Conservation (phyloP, 2,797 vertebrate genomes). For the Hemibagrus guttatus region DNA sequence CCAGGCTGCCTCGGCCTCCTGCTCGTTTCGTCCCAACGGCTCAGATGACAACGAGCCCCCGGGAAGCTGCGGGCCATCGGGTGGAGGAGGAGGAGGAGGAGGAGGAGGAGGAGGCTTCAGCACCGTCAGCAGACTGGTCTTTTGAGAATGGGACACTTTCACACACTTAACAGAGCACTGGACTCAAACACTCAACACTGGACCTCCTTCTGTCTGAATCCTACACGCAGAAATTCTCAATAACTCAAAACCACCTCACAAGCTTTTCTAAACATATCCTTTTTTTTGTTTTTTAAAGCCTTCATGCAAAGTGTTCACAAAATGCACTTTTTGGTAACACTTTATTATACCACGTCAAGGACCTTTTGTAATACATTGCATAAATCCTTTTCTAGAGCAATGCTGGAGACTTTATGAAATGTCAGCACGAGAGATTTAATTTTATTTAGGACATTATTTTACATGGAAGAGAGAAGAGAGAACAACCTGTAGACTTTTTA, state of each 20-base stretch:
- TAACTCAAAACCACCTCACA: conserved; percentile 33
- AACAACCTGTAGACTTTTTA: not conserved
- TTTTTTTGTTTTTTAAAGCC: conserved; percentile 22
- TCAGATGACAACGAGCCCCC: conserved; percentile 98
- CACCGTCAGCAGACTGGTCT: conserved; percentile 93
- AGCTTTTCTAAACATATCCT: conserved; percentile 44
- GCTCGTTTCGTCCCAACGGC: conserved; percentile 94
- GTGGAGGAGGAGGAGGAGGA: conserved; percentile 88
- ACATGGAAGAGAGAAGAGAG: not conserved
- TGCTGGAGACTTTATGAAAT: not conserved
- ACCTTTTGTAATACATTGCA: not conserved
- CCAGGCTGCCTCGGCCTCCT: conserved; percentile 90
- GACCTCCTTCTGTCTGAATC: conserved; percentile 52
- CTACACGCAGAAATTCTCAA: conserved; percentile 38
- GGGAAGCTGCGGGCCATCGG: conserved; percentile 94
- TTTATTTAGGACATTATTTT: not conserved
- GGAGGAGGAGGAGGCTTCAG: conserved; percentile 91
- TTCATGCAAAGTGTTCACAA: conserved; percentile 52
- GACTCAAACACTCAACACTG: conserved; percentile 43
- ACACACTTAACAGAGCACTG: conserved; percentile 47
- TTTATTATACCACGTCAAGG: not conserved
- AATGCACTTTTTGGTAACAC: conserved; percentile 57
- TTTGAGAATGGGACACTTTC: conserved; percentile 72
- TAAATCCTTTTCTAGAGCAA: not conserved
- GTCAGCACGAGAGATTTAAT: not conserved